Evolutionary conservation across 2,797 vertebrate species (phyloP).

Genomic region (Acridotheres tristis): DNA sequence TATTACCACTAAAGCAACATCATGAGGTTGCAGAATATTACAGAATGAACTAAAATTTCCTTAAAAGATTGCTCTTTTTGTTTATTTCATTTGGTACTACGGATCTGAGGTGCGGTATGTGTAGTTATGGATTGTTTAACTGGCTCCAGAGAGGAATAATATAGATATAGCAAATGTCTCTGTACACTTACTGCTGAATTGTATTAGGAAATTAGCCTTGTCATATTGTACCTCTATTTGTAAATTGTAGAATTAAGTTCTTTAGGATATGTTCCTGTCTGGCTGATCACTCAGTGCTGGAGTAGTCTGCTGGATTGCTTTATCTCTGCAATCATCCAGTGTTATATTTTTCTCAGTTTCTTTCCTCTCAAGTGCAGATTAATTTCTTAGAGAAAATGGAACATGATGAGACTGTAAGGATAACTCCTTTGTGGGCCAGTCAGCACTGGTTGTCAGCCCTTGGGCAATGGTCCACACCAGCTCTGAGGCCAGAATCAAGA

Average conservation of each 20-base stretch:
- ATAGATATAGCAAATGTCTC: background rate
- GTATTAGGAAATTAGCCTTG: background rate
- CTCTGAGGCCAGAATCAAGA: background rate
- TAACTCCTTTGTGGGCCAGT: background rate
- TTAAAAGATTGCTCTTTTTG: background rate
- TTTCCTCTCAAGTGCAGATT: background rate
- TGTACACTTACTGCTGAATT: background rate
- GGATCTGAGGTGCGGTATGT: background rate
- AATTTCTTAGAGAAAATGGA: background rate
- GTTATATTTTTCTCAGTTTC: background rate
- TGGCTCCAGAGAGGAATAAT: background rate
- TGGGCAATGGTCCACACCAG: background rate
- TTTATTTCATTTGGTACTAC: background rate
- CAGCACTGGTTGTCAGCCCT: background rate
- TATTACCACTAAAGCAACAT: background rate
- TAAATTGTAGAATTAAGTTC: background rate
- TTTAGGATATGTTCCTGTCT: background rate
- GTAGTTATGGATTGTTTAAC: background rate
- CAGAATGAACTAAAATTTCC: background rate
- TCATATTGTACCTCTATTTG: background rate
- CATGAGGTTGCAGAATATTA: background rate
- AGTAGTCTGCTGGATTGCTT: background rate
- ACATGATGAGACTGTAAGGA: rapidly evolving
- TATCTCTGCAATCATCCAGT: background rate
- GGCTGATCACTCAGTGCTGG: background rate